A percentile compares a stretch with the other conserved stretches of the same genome.
These are phyloP conservation scores for Sigmodon hispidus DNA, from an alignment of 2,113 vertebrate genomes.

Conservation along the genomic window DNA sequence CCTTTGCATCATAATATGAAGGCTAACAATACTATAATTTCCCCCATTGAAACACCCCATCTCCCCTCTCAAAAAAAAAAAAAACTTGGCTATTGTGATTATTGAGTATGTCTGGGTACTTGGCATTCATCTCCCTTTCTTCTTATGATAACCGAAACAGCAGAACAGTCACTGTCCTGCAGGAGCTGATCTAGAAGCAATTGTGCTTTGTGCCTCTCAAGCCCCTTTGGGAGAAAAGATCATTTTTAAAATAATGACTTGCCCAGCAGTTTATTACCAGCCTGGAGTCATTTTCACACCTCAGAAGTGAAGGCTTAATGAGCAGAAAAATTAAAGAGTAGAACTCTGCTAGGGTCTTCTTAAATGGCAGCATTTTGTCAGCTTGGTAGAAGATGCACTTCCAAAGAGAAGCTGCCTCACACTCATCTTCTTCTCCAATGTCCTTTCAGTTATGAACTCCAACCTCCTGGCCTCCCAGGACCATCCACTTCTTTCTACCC, in stretches of 20 bases:
- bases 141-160: constrained; percentile 76
- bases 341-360: constrained; percentile 72
- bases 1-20: constrained; percentile 69
- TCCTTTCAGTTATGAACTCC: constrained; percentile 67
- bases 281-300: constrained; percentile 80
- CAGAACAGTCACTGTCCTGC: constrained; percentile 62
- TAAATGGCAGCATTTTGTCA: constrained; percentile 73
- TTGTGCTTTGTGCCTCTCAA: constrained; percentile 50
- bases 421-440: constrained; percentile 56
- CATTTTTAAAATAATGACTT: constrained; percentile 70
- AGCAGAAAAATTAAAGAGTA: constrained; percentile 82
- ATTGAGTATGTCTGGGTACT: constrained; percentile 49
- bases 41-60: constrained; percentile 61
- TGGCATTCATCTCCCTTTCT: constrained; percentile 64
- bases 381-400: constrained; percentile 48
- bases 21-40: constrained; percentile 71
- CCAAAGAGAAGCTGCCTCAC: background rate
- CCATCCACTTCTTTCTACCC: constrained; percentile 11
- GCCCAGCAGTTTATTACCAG: constrained; percentile 76
- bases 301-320: constrained; percentile 82
- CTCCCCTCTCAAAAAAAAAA: constrained; percentile 42
- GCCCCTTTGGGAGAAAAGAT: constrained; percentile 71
- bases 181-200: constrained; percentile 73
- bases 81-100: constrained; percentile 71
- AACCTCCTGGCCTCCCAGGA: background rate